phyloP scores from a whole-genome alignment of 2,113 vertebrate genomes.

The Cynopterus brachyotis region DNA sequence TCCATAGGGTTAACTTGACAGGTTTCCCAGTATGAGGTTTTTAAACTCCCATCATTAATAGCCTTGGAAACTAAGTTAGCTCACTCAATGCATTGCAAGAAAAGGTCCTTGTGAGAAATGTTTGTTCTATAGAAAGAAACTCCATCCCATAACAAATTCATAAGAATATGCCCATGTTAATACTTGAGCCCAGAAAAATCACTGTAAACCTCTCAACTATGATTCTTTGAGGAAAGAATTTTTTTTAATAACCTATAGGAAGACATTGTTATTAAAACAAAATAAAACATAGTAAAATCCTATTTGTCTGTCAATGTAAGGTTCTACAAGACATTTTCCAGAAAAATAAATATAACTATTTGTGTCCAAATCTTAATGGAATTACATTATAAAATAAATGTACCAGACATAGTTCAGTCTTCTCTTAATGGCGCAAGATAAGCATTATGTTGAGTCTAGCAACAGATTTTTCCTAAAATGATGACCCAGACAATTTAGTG shows the following conservation, averaged over 20 bases:
- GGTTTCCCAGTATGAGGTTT: constrained; percentile 34
- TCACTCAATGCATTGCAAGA: background rate
- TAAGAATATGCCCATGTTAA: background rate
- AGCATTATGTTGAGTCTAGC: background rate
- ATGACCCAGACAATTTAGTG: background rate
- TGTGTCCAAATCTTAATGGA: background rate
- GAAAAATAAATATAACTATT: constrained; percentile 11
- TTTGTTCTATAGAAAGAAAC: constrained; percentile 25
- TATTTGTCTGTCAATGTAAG: background rate
- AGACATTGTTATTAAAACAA: background rate
- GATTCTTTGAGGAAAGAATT: background rate
- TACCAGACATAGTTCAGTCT: background rate
- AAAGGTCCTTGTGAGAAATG: constrained; percentile 22
- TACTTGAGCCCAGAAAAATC: background rate
- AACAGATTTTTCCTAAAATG: constrained; percentile 46
- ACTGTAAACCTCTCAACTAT: background rate
- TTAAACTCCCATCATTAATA: background rate
- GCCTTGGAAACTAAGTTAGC: background rate
- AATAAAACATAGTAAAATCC: background rate
- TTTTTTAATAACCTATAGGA: background rate
- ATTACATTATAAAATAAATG: constrained; percentile 45
- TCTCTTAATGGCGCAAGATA: constrained; percentile 9
- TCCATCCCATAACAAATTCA: background rate
- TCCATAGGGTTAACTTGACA: background rate
- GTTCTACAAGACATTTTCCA: background rate